Evolutionary conservation across 2,888 invertebrate genomes (phyloP).

Genomic region (Timema cristinae): DNA sequence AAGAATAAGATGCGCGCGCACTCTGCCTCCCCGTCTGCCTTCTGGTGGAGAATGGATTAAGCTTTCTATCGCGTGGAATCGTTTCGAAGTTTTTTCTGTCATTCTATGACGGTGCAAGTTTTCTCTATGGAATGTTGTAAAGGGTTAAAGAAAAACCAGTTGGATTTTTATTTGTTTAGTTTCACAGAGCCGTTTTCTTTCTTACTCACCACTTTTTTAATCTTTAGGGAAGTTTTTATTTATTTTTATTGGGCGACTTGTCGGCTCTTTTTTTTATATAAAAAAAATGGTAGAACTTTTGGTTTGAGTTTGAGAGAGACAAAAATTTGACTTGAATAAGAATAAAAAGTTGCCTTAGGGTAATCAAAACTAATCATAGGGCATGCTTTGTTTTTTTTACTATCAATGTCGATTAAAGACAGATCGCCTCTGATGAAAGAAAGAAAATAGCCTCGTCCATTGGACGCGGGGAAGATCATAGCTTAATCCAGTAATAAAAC

Average conservation of each 20-base stretch:
- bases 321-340: too few species aligned
- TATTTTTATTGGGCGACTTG: too few species aligned
- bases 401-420: conserved; percentile 20
- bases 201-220: too few species aligned
- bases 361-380: conserved; percentile 20
- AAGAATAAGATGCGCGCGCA: neutral
- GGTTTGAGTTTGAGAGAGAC: too few species aligned
- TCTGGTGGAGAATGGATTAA: neutral
- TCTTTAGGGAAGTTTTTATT: too few species aligned
- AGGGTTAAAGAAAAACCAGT: conserved; percentile 3
- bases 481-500: conserved; percentile 20
- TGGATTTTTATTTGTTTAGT: neutral
- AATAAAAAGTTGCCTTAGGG: neutral
- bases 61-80: neutral
- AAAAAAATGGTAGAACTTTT: too few species aligned
- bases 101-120: neutral
- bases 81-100: neutral
- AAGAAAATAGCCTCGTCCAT: too few species aligned
- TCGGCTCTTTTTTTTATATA: too few species aligned
- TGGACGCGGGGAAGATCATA: conserved; percentile 3
- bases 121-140: neutral
- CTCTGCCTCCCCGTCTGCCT: neutral
- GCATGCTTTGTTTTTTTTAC: neutral
- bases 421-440: conserved; percentile 10
- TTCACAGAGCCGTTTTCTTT: neutral